phyloP scores from a whole-genome alignment of 2,797 vertebrate genomes.

The Streptopelia turtur region DNA sequence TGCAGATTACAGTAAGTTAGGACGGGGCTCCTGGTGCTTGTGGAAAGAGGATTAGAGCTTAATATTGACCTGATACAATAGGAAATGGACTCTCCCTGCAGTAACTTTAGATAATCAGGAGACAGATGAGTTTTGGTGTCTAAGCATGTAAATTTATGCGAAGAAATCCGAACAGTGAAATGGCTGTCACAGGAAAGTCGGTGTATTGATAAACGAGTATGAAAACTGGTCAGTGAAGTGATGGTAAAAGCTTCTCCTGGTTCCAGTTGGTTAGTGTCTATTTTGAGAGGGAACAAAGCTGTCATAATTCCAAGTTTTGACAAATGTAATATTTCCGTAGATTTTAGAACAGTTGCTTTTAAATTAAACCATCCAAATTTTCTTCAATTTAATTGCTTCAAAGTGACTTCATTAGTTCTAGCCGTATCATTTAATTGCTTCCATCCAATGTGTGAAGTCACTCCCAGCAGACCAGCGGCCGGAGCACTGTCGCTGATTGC shows the following conservation, averaged over 20 bases:
- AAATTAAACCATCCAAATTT: background rate
- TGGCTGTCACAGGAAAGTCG: background rate
- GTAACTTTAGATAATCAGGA: background rate
- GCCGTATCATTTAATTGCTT: background rate
- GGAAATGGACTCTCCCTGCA: background rate
- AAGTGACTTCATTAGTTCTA: background rate
- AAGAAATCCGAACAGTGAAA: background rate
- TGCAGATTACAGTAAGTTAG: background rate
- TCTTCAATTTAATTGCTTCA: background rate
- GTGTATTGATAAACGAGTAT: background rate
- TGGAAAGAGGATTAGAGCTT: background rate
- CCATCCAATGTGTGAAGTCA: background rate
- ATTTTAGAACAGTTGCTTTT: background rate
- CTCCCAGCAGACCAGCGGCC: background rate
- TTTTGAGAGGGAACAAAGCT: background rate
- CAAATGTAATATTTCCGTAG: background rate
- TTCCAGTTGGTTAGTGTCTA: background rate
- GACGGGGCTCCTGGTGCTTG: background rate
- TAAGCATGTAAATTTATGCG: background rate
- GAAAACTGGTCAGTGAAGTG: background rate
- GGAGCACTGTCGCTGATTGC: background rate
- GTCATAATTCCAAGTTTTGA: background rate
- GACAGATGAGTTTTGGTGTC: background rate
- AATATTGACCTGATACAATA: background rate
- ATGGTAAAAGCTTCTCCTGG: background rate